A percentile compares a stretch with the other conserved stretches of the same genome.
These are phyloP conservation scores for Lasaia peninsularis DNA, from an alignment of 1,140 invertebrate species.

Conservation along the genomic window DNA sequence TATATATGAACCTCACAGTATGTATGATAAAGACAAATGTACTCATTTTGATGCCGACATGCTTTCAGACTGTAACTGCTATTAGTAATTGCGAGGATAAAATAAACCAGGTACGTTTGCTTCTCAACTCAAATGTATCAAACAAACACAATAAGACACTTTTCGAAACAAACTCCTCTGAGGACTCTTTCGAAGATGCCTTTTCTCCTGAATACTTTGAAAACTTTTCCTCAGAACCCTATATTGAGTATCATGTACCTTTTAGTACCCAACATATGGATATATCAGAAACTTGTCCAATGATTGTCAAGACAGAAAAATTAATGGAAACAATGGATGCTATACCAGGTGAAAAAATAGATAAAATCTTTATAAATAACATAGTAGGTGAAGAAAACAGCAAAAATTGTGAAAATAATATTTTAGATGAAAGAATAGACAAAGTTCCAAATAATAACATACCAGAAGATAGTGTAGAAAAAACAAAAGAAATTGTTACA, in stretches of 20 bases:
- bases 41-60: slow-evolving; percentile 35
- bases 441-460: slow-evolving; percentile 10
- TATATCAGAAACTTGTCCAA: slow-evolving; percentile 31
- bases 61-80: slow-evolving; percentile 34
- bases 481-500: slow-evolving; percentile 35
- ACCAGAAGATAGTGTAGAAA: slow-evolving; percentile 19
- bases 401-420: background rate
- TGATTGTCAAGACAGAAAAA: slow-evolving; percentile 41
- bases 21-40: slow-evolving; percentile 30
- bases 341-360: slow-evolving; percentile 28
- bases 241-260: slow-evolving; percentile 43
- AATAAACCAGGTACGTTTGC: slow-evolving; percentile 37
- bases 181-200: slow-evolving; percentile 55
- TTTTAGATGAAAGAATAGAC: slow-evolving; percentile 19
- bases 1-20: slow-evolving; percentile 42
- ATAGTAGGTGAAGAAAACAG: slow-evolving; percentile 19
- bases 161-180: slow-evolving; percentile 38
- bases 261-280: slow-evolving; percentile 34
- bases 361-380: slow-evolving; percentile 20
- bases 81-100: slow-evolving; percentile 47
- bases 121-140: slow-evolving; percentile 32
- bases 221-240: slow-evolving; percentile 30
- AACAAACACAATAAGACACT: slow-evolving; percentile 25
- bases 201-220: slow-evolving; percentile 48
- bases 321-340: slow-evolving; percentile 27